Percentiles rank a stretch among this genome's conserved stretches.
These are phyloP conservation scores for Zelostemma sp. DNA, from an alignment of 1,140 invertebrate genomes.

Conservation along the genomic window DNA sequence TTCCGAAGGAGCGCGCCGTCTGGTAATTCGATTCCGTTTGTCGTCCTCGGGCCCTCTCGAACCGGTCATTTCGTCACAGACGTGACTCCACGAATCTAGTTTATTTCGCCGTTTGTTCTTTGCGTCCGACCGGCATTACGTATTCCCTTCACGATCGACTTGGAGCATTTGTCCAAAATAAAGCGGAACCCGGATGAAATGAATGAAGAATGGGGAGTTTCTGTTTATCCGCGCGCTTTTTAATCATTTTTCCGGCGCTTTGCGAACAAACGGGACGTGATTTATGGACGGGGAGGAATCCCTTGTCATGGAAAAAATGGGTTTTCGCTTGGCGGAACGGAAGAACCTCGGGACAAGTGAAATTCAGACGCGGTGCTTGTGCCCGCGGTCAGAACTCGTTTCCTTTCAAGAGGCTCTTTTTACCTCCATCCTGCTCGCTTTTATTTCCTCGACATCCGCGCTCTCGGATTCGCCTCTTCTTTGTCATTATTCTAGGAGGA, in stretches of 20 bases:
- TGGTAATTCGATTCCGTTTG: slow-evolving; percentile 24
- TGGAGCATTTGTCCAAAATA: slow-evolving; percentile 9
- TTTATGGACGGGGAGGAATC: no score
- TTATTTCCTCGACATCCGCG: background rate
- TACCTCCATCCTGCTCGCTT: background rate
- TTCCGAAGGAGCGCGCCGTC: slow-evolving; percentile 9
- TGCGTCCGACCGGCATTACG: slow-evolving; percentile 12
- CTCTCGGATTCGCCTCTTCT: background rate
- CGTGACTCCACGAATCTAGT: slow-evolving; percentile 39
- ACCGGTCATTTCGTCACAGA: slow-evolving; percentile 46
- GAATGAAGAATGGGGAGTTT: background rate
- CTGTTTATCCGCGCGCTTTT: no score
- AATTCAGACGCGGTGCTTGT: slow-evolving; percentile 1
- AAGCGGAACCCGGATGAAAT: slow-evolving; percentile 11
- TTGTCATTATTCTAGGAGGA: background rate
- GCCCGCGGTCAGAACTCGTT: background rate
- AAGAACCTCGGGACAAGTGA: background rate
- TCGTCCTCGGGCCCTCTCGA: slow-evolving; percentile 10
- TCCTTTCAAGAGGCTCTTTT: background rate
- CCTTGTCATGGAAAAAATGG: no score
- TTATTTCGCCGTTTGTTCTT: slow-evolving; percentile 21
- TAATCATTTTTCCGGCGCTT: no score
- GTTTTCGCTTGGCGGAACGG: background rate
- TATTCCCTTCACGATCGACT: slow-evolving; percentile 22
- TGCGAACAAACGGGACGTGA: no score